Evolutionary conservation across 2,888 invertebrate species (phyloP).

Genomic region (Cosmia pyralina): DNA sequence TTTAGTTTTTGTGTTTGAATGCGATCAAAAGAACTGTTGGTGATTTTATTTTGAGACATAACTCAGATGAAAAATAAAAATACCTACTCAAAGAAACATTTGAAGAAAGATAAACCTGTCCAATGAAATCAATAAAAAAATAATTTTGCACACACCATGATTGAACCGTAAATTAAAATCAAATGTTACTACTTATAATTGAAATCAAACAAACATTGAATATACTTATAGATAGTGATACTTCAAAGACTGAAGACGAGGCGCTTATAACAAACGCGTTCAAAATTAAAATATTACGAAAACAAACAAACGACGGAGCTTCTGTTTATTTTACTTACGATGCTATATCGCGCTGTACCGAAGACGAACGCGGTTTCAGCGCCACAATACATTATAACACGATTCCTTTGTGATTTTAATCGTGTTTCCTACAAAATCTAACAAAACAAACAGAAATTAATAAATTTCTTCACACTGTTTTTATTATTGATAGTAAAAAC

Average conservation of each 20-base stretch:
- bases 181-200: conserved; percentile 56
- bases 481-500: conserved; percentile 54
- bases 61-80: not conserved
- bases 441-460: conserved; percentile 63
- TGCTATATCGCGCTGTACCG: conserved; percentile 79
- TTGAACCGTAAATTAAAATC: conserved; percentile 50
- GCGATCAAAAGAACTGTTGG: not conserved
- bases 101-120: conserved; percentile 37
- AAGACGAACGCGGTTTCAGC: conserved; percentile 73
- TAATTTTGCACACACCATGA: conserved; percentile 14
- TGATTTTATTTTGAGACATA: not conserved
- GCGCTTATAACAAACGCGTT: conserved; percentile 79
- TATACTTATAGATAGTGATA: conserved; percentile 68
- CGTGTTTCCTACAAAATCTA: conserved; percentile 53
- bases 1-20: not conserved
- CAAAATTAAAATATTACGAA: conserved; percentile 85
- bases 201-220: conserved; percentile 63
- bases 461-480: conserved; percentile 60
- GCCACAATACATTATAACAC: conserved; percentile 64
- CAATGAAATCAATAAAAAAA: conserved; percentile 19
- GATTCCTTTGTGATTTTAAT: conserved; percentile 66
- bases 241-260: conserved; percentile 78
- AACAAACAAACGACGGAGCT: conserved; percentile 80
- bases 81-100: conserved; percentile 13
- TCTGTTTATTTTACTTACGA: conserved; percentile 77